Conservation (phyloP, 2,888 invertebrate genomes). For the Euclidia mi region DNA sequence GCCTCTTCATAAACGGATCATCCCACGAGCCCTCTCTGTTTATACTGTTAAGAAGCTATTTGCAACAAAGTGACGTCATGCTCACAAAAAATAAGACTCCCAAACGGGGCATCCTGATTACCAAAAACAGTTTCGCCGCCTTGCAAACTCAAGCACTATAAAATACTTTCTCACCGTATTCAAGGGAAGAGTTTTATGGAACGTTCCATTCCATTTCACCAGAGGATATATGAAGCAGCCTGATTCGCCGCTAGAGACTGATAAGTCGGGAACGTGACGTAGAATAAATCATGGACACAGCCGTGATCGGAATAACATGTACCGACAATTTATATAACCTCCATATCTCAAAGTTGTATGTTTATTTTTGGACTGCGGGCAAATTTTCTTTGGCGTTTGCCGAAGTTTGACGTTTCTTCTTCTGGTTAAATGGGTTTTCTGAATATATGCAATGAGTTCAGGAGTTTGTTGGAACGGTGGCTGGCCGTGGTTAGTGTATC, state of each 20-base stretch:
- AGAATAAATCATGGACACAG: conserved; percentile 71
- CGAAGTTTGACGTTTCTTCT: too few species aligned
- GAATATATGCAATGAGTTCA: too few species aligned
- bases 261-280: conserved; percentile 76
- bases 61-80: too few species aligned
- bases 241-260: conserved; percentile 69
- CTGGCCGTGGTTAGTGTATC: too few species aligned
- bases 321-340: conserved; percentile 44
- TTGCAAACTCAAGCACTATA: conserved; percentile 12
- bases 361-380: conserved; percentile 26
- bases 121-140: neutral
- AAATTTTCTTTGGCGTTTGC: neutral
- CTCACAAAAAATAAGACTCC: too few species aligned
- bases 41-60: too few species aligned
- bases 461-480: too few species aligned
- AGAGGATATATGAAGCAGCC: conserved; percentile 54
- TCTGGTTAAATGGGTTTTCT: too few species aligned
- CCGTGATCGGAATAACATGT: conserved; percentile 69
- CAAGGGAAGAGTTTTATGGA: conserved; percentile 51
- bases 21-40: too few species aligned
- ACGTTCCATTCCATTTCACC: conserved; percentile 47
- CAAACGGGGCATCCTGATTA: neutral
- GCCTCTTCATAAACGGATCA: too few species aligned
- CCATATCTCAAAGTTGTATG: conserved; percentile 27
- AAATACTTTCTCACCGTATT: conserved; percentile 28